Evolutionary conservation across 2,888 invertebrate genomes (phyloP).

Genomic region (Xestia xanthographa): DNA sequence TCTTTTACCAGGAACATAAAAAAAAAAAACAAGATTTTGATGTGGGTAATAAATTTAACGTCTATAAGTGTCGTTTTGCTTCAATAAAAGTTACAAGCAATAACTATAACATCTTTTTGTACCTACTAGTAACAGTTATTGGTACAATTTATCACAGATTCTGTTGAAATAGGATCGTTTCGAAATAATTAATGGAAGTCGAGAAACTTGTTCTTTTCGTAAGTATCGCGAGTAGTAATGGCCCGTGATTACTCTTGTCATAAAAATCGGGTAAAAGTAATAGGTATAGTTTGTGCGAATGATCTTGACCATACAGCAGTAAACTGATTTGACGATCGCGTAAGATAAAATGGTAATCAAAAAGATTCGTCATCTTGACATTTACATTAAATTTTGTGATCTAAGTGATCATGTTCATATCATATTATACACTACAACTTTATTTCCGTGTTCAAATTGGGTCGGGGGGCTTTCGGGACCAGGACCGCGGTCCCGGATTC

Average conservation of each 20-base stretch:
- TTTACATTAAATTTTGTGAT: neutral
- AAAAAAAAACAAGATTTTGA: constrained; percentile 2
- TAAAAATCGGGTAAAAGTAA: neutral
- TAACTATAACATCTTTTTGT: neutral
- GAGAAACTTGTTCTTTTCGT: constrained; percentile 3
- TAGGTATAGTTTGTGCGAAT: neutral
- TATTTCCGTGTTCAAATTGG: neutral
- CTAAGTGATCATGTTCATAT: neutral
- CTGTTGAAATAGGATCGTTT: constrained; percentile 16
- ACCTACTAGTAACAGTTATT: constrained; percentile 20
- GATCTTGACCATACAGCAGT: neutral
- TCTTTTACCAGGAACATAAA: neutral
- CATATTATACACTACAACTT: neutral
- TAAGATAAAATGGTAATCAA: neutral
- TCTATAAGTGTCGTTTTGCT: neutral
- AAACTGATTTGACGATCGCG: neutral
- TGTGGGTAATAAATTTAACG: neutral
- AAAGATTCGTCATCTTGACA: neutral
- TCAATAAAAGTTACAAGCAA: neutral
- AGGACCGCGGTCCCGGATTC: too few species aligned
- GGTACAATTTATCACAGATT: constrained; percentile 24
- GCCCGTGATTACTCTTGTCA: neutral
- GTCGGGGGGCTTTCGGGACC: too few species aligned
- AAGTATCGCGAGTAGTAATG: neutral
- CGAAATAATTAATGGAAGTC: constrained; percentile 3